Evolutionary conservation across 2,888 invertebrate species (phyloP).

Genomic region (Pecten maximus): DNA sequence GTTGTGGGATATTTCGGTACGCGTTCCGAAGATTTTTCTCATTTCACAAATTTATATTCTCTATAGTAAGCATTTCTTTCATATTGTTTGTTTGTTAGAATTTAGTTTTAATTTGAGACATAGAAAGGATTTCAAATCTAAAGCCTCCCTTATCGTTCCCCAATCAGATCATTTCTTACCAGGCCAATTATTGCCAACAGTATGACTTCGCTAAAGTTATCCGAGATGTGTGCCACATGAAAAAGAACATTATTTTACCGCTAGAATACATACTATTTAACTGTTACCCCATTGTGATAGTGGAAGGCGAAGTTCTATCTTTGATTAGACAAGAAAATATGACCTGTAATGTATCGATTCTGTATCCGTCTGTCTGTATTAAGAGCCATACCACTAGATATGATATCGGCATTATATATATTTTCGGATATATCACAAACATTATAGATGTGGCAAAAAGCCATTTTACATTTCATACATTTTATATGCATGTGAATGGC

Average conservation of each 20-base stretch:
- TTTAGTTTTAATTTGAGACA: too few species aligned
- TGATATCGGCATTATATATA: not conserved
- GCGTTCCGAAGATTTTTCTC: not conserved
- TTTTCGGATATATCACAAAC: not conserved
- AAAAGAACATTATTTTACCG: not conserved
- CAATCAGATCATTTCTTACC: not conserved
- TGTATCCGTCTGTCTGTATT: not conserved
- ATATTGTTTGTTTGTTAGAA: too few species aligned
- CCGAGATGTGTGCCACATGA: not conserved
- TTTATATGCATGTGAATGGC: not conserved
- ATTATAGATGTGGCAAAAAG: not conserved
- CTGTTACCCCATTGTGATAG: not conserved
- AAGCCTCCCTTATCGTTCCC: not conserved
- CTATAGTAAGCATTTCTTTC: not conserved
- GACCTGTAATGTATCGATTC: not conserved
- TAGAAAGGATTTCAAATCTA: too few species aligned
- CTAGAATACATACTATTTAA: not conserved
- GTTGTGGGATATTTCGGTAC: too few species aligned
- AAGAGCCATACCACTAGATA: not conserved
- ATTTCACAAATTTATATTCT: not conserved
- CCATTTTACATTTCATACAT: constrained; percentile 6
- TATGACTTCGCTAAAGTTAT: not conserved
- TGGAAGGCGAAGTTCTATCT: not conserved
- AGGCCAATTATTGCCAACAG: not conserved
- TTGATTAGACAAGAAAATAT: not conserved